Evolutionary conservation across 2,113 vertebrate genomes (phyloP), one percentile per base, ranked within the genome.

Genomic region (Lethenteron reissneri): DNA sequence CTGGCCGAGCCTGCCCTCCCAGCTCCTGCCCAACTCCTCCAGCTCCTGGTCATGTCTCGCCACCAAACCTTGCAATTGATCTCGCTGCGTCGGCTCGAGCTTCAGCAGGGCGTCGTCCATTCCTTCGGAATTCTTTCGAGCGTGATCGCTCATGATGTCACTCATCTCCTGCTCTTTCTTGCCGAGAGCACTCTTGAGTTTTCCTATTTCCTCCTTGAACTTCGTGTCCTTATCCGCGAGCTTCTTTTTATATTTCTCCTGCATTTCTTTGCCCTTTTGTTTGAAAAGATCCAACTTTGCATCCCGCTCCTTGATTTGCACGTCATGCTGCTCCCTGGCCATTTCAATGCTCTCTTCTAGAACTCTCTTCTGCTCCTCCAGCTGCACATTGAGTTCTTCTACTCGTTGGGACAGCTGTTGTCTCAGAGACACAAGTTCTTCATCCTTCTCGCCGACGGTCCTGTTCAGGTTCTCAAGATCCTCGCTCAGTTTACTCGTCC

Each of bases 161-260:
- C 81, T 86, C 69, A 92, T 82, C 71, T 91, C 83, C 1, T 85
- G 81, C 73, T 95, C 90, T 74, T 89, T 95, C 78, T 86, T 77
- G 74, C 79, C 82, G 64, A 96, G 80, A 74, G 90, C 90, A 25
- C 81, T 72, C 21, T 85, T 83, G 64, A 84, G 90, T 72, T 87
- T 90, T 73, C 85, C 84, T 69, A 94, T 80, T 59, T 92, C 87
- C 70, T 81, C 82, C 78, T 86, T 90, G 17, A 87, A 79, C 72
- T 82, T 87, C 73, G 85, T 84, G 77, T 96, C 89, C 72, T 85
- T 85, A 70, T 92, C 86, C 62, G 84, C 80, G 70, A 94, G 79
- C 78, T 87, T 88, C 74, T 86, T 89, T 80, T 87, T 89, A 25
- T 85, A 84, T 14, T 76, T 81, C 74, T 92, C 90, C 15, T 91